Evolutionary conservation across 2,797 vertebrate species (phyloP).

Genomic region (Pipistrellus kuhlii): DNA sequence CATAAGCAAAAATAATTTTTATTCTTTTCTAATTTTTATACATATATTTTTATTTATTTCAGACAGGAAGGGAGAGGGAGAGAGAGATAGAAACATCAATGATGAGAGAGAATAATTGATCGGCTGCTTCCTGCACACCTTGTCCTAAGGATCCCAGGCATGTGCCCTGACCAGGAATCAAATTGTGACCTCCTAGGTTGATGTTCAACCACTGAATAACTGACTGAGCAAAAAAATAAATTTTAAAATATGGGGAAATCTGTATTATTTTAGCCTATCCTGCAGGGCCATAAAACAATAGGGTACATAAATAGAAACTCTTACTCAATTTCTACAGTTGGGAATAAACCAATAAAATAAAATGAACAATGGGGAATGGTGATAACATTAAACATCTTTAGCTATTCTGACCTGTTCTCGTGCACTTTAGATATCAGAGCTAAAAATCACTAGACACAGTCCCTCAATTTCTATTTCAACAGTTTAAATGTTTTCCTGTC

Average conservation of each 20-base stretch:
- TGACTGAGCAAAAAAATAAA: no score
- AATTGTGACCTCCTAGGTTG: no score
- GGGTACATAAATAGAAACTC: neutral
- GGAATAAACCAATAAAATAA: neutral
- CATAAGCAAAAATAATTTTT: slow-evolving; percentile 8
- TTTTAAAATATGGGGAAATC: neutral
- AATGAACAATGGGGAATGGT: neutral
- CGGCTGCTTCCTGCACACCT: no score
- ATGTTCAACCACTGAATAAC: no score
- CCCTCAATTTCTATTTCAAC: slow-evolving; percentile 20
- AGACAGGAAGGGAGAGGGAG: no score
- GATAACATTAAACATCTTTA: neutral
- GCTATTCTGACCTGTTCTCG: neutral
- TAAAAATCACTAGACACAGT: slow-evolving; percentile 16
- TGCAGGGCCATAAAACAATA: neutral
- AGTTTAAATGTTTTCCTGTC: neutral
- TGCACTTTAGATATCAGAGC: neutral
- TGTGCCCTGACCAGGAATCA: no score
- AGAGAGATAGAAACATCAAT: no score
- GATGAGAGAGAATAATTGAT: no score
- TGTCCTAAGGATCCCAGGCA: no score
- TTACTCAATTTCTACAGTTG: neutral
- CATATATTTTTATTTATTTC: no score
- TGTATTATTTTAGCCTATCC: neutral
- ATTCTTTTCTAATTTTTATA: neutral